These are phyloP conservation scores for Pogonognathellus flavescens DNA, from an alignment of 1,140 invertebrate species.

Conservation along the genomic window DNA sequence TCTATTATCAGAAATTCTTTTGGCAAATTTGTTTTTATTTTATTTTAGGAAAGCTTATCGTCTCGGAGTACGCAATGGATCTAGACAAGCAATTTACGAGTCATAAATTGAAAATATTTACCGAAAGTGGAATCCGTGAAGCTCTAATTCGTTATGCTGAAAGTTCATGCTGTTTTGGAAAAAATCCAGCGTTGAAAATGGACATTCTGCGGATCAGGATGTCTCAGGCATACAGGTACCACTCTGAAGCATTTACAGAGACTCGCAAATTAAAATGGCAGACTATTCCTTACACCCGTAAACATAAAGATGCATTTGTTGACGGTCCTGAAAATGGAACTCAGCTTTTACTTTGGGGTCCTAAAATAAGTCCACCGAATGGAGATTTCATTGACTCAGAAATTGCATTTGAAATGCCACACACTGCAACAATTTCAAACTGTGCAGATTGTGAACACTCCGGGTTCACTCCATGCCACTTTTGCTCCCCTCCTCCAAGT, in stretches of 20 bases:
- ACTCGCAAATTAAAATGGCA: constrained; percentile 15
- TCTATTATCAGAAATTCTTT: too few relatives aligned
- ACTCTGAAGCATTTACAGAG: not conserved
- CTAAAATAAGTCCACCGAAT: not conserved
- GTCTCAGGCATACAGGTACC: not conserved
- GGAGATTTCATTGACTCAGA: not conserved
- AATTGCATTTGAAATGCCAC: constrained; percentile 8
- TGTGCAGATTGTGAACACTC: not conserved
- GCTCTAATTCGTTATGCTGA: constrained; percentile 3
- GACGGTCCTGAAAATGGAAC: constrained; percentile 27
- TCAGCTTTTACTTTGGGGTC: not conserved
- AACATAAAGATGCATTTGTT: not conserved
- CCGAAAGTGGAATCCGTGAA: constrained; percentile 2
- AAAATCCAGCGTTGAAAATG: constrained; percentile 1
- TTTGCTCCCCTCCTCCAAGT: not conserved
- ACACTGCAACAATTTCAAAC: not conserved
- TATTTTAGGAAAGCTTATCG: too few relatives aligned
- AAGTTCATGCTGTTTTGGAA: not conserved
- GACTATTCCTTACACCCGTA: not conserved
- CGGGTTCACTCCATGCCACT: not conserved
- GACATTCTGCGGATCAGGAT: not conserved
- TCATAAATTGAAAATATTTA: not conserved
- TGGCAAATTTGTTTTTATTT: too few relatives aligned
- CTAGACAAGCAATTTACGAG: too few relatives aligned
- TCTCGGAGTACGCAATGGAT: too few relatives aligned